Percentiles rank a stretch among this genome's conserved stretches.
Conservation (phyloP, 2,888 invertebrate species). For the Pandemis cinnamomeana region DNA sequence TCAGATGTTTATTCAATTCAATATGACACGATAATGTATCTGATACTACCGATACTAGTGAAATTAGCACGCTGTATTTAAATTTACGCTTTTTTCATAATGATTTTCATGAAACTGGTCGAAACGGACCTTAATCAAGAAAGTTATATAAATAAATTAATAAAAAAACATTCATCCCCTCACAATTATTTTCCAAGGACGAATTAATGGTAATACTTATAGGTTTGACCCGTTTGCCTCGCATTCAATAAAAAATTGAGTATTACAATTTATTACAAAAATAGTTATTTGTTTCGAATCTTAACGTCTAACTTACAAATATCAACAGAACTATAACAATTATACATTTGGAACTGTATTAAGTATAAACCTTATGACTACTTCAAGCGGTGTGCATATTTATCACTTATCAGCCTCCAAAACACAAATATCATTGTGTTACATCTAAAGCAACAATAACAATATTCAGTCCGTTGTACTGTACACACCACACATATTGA, state of each 20-base stretch:
- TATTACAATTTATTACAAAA: slow-evolving; percentile 6
- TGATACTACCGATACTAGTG: too few species aligned
- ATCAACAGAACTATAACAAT: neutral
- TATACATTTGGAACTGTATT: neutral
- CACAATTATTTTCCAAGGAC: neutral
- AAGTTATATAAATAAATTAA: too few species aligned
- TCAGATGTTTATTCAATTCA: too few species aligned
- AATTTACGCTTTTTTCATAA: neutral
- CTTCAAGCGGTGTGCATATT: neutral
- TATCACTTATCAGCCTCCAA: neutral
- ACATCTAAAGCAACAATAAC: neutral
- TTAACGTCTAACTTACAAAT: neutral
- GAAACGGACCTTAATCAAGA: too few species aligned
- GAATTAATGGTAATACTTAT: neutral
- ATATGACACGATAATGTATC: too few species aligned
- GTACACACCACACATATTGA: neutral
- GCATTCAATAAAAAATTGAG: neutral
- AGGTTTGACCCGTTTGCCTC: neutral
- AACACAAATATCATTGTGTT: neutral
- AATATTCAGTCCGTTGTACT: neutral
- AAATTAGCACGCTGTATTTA: too few species aligned
- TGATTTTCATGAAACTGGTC: neutral
- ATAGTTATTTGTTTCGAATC: neutral
- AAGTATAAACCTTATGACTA: neutral
- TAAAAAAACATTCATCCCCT: neutral